Evolutionary conservation across 2,888 invertebrate genomes (phyloP), one percentile per base, ranked within the genome.

Genomic region (Lasioglossum figueresi): DNA sequence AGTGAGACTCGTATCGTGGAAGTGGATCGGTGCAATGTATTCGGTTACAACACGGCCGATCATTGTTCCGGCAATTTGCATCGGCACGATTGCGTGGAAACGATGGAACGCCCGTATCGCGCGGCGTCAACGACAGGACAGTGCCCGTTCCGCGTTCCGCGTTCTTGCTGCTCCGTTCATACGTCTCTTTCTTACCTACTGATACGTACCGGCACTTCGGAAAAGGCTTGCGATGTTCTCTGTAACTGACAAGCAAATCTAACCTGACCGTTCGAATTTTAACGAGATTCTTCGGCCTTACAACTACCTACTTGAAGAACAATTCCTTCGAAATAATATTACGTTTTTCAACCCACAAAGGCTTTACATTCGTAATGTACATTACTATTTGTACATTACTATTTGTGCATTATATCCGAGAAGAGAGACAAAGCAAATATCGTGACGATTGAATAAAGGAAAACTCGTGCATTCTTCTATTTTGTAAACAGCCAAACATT

Each of bases 81-180:
- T 87, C 78, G 71, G 78, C 74, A 81, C 77, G 79, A 79, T 87
- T 87, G 84, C 79, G 66, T 87, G 80, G 81, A 87, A 87, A 87
- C 87, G 76, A 87, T 66, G 87, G 80, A 80, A 87, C 83, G 84
- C 78, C 76, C 82, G 80, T 78, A 77, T 80, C 84, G 88, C 76
- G 76, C 83, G 56, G 83, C 80, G 80, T 87, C 80, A 80, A 76
- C 79, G 76, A 68, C 79, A 79, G 87, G 80, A 84, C 88, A 82
- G 76, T 87, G 82, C 72, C 82, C 88, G 84, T 88, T 88, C 87
- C 84, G 88, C 88, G 88, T 88, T 88, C 88, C 84, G 88, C 88
- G 88, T 88, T 88, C 88, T 79, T 84, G 81, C 52, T 76, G 82
- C 83, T 81, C 48, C 81, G 52, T 81, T 72, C 81, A 59, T 82